phyloP scores from a whole-genome alignment of 2,113 vertebrate species.

The Canis aureus region DNA sequence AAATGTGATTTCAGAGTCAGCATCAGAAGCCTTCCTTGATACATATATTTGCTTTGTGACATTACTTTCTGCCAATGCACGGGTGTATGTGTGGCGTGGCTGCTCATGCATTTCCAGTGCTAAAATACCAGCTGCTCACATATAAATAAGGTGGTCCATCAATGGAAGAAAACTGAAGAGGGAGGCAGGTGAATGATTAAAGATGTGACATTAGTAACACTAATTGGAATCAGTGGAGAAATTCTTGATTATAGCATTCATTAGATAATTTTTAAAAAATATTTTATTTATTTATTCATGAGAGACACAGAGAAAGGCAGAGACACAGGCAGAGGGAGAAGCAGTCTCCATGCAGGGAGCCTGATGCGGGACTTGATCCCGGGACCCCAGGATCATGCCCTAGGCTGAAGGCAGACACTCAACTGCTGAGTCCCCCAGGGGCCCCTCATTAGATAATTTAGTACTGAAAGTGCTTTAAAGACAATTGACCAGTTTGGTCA shows the following conservation, averaged over 20 bases:
- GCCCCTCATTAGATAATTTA: background rate
- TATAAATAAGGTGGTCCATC: background rate
- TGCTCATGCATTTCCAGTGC: background rate
- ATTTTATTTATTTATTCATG: too few species aligned
- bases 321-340: too few species aligned
- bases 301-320: too few species aligned
- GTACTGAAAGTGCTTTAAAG: background rate
- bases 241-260: background rate
- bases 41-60: background rate
- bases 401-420: too few species aligned
- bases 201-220: background rate
- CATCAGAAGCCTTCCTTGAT: background rate
- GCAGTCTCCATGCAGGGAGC: too few species aligned
- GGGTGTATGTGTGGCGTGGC: background rate
- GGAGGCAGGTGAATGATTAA: background rate
- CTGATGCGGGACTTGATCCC: too few species aligned
- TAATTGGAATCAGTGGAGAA: background rate
- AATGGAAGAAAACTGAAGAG: background rate
- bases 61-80: background rate
- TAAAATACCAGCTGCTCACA: background rate
- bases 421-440: too few species aligned
- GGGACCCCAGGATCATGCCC: too few species aligned
- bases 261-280: background rate
- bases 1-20: background rate
- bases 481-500: background rate